Evolutionary conservation across 2,113 vertebrate genomes (phyloP).

Genomic region (Thamnophis sirtalis): DNA sequence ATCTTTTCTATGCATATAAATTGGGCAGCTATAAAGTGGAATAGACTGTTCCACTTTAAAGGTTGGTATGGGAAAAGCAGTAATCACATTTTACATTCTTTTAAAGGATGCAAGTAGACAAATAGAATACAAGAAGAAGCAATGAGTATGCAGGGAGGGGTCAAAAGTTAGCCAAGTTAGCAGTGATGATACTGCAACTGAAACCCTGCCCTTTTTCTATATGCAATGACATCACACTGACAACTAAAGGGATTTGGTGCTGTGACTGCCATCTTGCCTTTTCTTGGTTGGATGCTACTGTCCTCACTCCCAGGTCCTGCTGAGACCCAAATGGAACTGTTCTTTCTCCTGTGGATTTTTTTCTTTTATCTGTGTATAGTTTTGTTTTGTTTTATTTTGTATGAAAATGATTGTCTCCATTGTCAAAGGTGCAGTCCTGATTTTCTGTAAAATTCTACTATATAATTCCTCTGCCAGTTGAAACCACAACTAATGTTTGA

Average conservation of each 20-base stretch:
- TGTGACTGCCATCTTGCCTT: not conserved
- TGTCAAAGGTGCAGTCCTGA: not conserved
- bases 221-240: not conserved
- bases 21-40: not conserved
- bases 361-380: not conserved
- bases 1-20: not conserved
- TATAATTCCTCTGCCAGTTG: not conserved
- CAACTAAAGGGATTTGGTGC: not conserved
- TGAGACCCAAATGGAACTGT: not conserved
- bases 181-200: not conserved
- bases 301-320: not conserved
- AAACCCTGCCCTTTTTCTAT: not conserved
- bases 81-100: not conserved
- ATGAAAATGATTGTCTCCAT: not conserved
- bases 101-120: not conserved
- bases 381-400: not conserved
- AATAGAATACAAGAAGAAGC: not conserved
- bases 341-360: not conserved
- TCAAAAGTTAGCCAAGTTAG: not conserved
- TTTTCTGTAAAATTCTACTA: not conserved
- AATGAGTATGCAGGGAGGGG: not conserved
- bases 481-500: not conserved
- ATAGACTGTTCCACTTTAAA: not conserved
- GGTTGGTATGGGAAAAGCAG: not conserved
- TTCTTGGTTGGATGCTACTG: not conserved